A percentile compares a stretch with the other conserved stretches of the same genome.
Conservation (phyloP, 2,888 invertebrate species). For the Spilosoma lubricipeda region DNA sequence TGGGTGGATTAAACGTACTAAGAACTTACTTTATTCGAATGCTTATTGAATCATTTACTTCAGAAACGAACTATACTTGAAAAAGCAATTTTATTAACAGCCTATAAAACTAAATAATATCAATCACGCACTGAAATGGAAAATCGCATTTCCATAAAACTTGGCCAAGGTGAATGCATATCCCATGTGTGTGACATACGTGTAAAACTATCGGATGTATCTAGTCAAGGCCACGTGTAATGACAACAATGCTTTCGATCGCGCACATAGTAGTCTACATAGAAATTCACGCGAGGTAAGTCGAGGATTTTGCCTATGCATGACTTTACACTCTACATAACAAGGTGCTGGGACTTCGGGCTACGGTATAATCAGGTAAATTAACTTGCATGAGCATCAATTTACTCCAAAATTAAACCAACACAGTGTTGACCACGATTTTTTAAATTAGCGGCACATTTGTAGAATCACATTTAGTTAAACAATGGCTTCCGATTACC, state of each 20-base stretch:
- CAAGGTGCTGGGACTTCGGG: constrained; percentile 76
- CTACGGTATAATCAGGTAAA: constrained; percentile 71
- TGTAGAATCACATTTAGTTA: constrained; percentile 70
- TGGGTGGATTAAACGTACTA: constrained; percentile 10
- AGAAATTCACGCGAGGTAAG: constrained; percentile 76
- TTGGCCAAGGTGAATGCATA: constrained; percentile 66
- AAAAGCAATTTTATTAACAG: constrained; percentile 7
- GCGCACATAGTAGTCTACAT: constrained; percentile 70
- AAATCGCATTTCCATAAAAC: constrained; percentile 42
- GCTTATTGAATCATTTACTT: not conserved
- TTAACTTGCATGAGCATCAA: constrained; percentile 68
- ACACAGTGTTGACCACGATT: constrained; percentile 58
- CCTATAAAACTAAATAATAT: constrained; percentile 15
- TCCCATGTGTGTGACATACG: constrained; percentile 46
- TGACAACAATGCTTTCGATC: constrained; percentile 71
- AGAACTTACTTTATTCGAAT: not conserved
- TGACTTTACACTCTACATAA: constrained; percentile 66
- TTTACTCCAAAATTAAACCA: constrained; percentile 83
- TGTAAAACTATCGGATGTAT: constrained; percentile 64
- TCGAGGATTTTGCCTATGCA: constrained; percentile 66
- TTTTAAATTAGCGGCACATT: constrained; percentile 56
- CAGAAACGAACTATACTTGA: not conserved
- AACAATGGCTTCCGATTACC: constrained; percentile 66
- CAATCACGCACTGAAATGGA: constrained; percentile 22
- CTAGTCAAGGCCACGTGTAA: constrained; percentile 71